phyloP scores from a whole-genome alignment of 2,113 vertebrate genomes.

The Callopanchax toddi region DNA sequence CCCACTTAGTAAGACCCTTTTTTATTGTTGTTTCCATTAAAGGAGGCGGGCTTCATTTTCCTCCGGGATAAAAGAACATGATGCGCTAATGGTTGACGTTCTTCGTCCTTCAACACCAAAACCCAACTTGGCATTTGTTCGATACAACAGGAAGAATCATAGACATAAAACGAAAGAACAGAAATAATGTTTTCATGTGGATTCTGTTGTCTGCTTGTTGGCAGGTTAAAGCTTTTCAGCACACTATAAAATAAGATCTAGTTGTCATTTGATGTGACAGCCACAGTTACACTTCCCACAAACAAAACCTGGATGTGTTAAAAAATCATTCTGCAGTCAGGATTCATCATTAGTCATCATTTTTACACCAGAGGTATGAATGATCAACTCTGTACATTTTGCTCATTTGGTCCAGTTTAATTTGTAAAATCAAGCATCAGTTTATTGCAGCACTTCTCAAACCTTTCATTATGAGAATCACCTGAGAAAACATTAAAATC shows the following conservation, averaged over 20 bases:
- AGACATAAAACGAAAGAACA: neutral
- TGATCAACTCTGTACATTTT: too few relatives aligned
- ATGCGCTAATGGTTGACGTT: constrained; percentile 41
- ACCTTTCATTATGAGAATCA: too few relatives aligned
- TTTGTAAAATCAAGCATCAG: too few relatives aligned
- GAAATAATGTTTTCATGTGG: too few relatives aligned
- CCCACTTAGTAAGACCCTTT: neutral
- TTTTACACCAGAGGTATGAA: neutral
- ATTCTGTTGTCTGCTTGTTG: constrained; percentile 17
- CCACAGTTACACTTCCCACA: neutral
- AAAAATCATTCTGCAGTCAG: neutral
- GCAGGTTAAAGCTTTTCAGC: constrained; percentile 34
- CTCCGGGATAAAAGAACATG: constrained; percentile 29
- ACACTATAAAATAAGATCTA: constrained; percentile 37
- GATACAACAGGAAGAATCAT: constrained; percentile 37
- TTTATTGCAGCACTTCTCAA: too few relatives aligned
- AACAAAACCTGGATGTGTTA: neutral
- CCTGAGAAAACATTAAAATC: too few relatives aligned
- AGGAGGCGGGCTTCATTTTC: neutral
- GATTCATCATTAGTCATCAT: neutral
- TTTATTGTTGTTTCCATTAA: neutral
- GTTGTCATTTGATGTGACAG: constrained; percentile 31
- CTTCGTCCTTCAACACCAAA: constrained; percentile 7
- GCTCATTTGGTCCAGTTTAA: too few relatives aligned
- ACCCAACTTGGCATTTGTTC: constrained; percentile 24